Base-by-base conservation (phyloP, 2,888 invertebrate species). In the Amiota minor region DNA sequence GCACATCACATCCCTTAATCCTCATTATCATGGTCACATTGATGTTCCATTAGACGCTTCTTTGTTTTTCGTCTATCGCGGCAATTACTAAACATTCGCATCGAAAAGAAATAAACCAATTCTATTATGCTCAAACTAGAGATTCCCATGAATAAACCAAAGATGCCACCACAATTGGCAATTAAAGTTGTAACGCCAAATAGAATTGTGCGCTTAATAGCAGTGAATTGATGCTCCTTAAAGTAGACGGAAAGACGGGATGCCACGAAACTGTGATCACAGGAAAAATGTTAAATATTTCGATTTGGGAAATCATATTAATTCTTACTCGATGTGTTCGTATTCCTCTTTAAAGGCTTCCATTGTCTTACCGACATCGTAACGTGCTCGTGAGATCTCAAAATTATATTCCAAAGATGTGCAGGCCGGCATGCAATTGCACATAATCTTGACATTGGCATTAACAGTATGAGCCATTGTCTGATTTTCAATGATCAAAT, bases 141-240 rank as follows among this genome's bases (percentile, higher is more conserved):
- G 18, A 90, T 88, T 18, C 90, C 90, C 89, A 90, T 89, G 53
- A 89, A 90, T 9, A 90, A 80, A 50, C 90, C 94, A 9, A 94
- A 91, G 10, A 94, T 90, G 76, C 94, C 94, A 16, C 94, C 94
- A 80, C 92, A 93, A 87, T 93, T 93, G 35, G 93, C 93, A 55
- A 94, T 90, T 82, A 94, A 92, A 77, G 93, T 93, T 0, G 93
- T 92, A 67, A 91, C 90, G 0, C 93, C 93, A 83, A 93, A 94
- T 23, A 94, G 88, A 80, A 93, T 93, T 0, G 93, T 93, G 3
- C 94, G 91, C 65, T 92, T 92, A 9, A 93, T 93, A 0, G 93
- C 92, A 67, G 93, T 93, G 79, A 93, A 94, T 84, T 94, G 93
- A 47, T 92, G 91, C 81, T 94, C 94, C 87, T 94, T 94, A 89